phyloP scores from a whole-genome alignment of 92 coral and sea anemone genomes.

The Chrysogorgia sp. region DNA sequence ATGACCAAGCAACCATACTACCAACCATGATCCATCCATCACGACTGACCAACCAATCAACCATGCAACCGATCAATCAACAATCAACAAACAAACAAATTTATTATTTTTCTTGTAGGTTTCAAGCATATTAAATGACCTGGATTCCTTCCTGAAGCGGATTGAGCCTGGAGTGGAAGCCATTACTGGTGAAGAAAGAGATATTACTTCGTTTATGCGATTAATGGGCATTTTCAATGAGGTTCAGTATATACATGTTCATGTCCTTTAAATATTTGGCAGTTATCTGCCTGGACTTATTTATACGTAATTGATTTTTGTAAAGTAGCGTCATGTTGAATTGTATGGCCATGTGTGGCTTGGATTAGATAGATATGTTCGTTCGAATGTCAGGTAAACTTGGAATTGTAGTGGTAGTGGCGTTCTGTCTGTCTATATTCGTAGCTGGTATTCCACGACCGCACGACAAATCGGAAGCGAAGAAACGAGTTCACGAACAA shows the following conservation, averaged over 20 bases:
- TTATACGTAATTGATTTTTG: too few species aligned
- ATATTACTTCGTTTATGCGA: slow-evolving; percentile 94
- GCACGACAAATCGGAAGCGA: neutral
- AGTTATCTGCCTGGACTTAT: too few species aligned
- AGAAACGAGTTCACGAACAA: slow-evolving; percentile 34
- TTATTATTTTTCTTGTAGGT: slow-evolving; percentile 59
- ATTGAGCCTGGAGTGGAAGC: slow-evolving; percentile 99
- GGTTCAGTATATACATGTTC: slow-evolving; percentile 49
- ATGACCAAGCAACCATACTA: too few species aligned
- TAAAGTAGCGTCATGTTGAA: too few species aligned
- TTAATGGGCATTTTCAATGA: slow-evolving; percentile 97
- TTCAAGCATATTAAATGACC: slow-evolving; percentile 90
- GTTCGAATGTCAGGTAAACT: slow-evolving; percentile 3
- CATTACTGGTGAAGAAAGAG: slow-evolving; percentile 94
- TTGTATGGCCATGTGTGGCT: too few species aligned
- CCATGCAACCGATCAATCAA: neutral
- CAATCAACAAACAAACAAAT: neutral
- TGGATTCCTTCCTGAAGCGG: slow-evolving; percentile 95
- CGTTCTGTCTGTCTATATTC: slow-evolving; percentile 3
- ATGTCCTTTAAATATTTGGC: neutral
- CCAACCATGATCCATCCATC: neutral
- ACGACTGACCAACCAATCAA: neutral
- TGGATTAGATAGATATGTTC: too few species aligned
- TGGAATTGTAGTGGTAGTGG: neutral
- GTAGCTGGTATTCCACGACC: slow-evolving; percentile 24